Conservation (phyloP, 2,797 vertebrate genomes). For the Sebastes glaucus region DNA sequence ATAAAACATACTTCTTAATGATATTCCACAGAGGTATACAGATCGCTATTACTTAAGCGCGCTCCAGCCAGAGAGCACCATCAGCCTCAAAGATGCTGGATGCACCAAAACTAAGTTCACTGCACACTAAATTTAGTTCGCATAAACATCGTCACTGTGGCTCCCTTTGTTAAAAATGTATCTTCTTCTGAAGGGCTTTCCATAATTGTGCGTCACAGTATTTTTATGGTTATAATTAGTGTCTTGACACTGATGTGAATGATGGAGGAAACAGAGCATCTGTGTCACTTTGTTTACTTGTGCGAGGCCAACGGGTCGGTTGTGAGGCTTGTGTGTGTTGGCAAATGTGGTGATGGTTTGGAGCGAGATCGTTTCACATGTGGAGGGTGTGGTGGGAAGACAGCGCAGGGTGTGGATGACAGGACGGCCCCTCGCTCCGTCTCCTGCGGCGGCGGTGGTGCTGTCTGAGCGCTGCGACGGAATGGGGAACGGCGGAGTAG, state of each 20-base stretch:
- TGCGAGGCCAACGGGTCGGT: constrained; percentile 58
- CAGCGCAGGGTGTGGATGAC: constrained; percentile 71
- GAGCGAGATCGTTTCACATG: constrained; percentile 72
- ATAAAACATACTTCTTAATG: constrained; percentile 82
- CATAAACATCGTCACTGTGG: constrained; percentile 57
- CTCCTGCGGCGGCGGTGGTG: constrained; percentile 59
- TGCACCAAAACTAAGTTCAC: constrained; percentile 66
- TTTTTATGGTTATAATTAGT: constrained; percentile 75
- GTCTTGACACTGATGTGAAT: constrained; percentile 64
- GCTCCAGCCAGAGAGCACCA: constrained; percentile 58
- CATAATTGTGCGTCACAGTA: constrained; percentile 64
- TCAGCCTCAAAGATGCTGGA: constrained; percentile 64
- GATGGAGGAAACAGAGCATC: constrained; percentile 66
- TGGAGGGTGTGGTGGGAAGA: constrained; percentile 79
- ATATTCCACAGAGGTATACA: constrained; percentile 74
- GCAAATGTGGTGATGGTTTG: constrained; percentile 64
- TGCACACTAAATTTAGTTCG: constrained; percentile 62
- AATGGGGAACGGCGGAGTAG: constrained; percentile 36
- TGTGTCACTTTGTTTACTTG: constrained; percentile 77
- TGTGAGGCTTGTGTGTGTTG: constrained; percentile 63
- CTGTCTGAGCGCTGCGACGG: constrained; percentile 52
- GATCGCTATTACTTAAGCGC: constrained; percentile 63
- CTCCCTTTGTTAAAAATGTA: constrained; percentile 68
- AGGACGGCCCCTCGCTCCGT: constrained; percentile 51
- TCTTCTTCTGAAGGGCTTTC: constrained; percentile 48